Percentiles rank a stretch among this genome's conserved stretches.
Evolutionary conservation across 2,888 invertebrate species (phyloP).

Genomic region (Alcis repandata): DNA sequence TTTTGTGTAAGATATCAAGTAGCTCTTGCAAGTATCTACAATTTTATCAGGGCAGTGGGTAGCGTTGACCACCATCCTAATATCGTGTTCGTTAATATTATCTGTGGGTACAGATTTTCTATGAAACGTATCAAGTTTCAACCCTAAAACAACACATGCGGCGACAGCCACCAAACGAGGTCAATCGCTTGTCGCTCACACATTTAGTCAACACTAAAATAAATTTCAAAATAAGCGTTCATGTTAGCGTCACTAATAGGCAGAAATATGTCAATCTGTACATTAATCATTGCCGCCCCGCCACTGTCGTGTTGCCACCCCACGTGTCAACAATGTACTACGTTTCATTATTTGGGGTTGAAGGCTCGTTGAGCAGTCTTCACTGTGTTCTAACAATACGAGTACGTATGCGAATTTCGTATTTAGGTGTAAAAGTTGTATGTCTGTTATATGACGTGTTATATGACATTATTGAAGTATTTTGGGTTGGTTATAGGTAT

Average conservation of each 20-base stretch:
- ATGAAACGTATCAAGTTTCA: neutral
- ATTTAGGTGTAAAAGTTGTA: neutral
- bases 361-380: conserved; percentile 54
- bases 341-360: conserved; percentile 70
- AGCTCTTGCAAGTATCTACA: too few species aligned
- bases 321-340: conserved; percentile 75
- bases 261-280: conserved; percentile 72
- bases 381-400: conserved; percentile 47
- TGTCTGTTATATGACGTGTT: neutral
- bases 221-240: conserved; percentile 54
- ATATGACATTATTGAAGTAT: neutral
- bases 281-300: conserved; percentile 73
- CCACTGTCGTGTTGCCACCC: conserved; percentile 48
- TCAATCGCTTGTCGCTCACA: conserved; percentile 31
- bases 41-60: too few species aligned
- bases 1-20: too few species aligned
- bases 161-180: conserved; percentile 7
- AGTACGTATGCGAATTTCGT: conserved; percentile 23
- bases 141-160: conserved; percentile 3
- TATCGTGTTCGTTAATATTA: too few species aligned
- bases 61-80: too few species aligned
- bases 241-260: conserved; percentile 62
- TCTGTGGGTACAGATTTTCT: too few species aligned
- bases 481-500: too few species aligned
- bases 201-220: conserved; percentile 36